Percentiles rank a stretch among this genome's conserved stretches.
Evolutionary conservation across 1,140 invertebrate species (phyloP).

Genomic region (Mylabris phalerata): DNA sequence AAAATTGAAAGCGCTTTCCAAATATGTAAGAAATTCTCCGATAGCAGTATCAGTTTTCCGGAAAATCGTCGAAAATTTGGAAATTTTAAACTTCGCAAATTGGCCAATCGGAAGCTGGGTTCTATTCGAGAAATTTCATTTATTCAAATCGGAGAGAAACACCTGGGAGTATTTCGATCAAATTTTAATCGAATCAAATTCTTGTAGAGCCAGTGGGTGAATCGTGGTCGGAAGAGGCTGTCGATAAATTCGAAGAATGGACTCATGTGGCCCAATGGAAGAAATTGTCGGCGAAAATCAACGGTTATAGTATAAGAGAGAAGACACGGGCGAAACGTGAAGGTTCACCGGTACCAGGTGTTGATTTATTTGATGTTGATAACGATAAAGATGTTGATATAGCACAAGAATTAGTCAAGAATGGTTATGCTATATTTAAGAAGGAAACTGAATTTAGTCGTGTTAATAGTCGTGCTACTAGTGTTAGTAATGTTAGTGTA

Average conservation of each 20-base stretch:
- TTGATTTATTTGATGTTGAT: slow-evolving; percentile 52
- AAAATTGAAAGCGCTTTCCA: too few species aligned
- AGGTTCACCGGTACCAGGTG: slow-evolving; percentile 55
- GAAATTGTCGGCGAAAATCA: slow-evolving; percentile 58
- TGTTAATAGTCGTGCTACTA: slow-evolving; percentile 18
- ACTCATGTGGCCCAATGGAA: slow-evolving; percentile 58
- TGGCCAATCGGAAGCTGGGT: too few species aligned
- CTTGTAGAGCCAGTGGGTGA: slow-evolving; percentile 32
- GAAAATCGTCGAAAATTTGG: too few species aligned
- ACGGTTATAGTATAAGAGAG: slow-evolving; percentile 54
- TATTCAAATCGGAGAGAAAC: too few species aligned
- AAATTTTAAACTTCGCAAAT: too few species aligned
- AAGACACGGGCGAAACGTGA: slow-evolving; percentile 44
- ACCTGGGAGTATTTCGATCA: too few species aligned
- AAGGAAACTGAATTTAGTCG: slow-evolving; percentile 16
- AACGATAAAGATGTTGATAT: slow-evolving; percentile 36
- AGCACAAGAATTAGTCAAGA: slow-evolving; percentile 36
- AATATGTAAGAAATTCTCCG: too few species aligned
- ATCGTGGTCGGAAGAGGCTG: slow-evolving; percentile 58
- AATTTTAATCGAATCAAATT: slow-evolving; percentile 26
- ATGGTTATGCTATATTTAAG: slow-evolving; percentile 35
- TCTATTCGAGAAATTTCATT: too few species aligned
- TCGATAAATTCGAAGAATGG: slow-evolving; percentile 64
- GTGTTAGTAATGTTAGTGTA: slow-evolving; percentile 32
- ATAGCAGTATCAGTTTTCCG: too few species aligned